Percentiles rank a stretch among this genome's conserved stretches.
Evolutionary conservation across 1,140 invertebrate species (phyloP).

Genomic region (Dreissena rostriformis): DNA sequence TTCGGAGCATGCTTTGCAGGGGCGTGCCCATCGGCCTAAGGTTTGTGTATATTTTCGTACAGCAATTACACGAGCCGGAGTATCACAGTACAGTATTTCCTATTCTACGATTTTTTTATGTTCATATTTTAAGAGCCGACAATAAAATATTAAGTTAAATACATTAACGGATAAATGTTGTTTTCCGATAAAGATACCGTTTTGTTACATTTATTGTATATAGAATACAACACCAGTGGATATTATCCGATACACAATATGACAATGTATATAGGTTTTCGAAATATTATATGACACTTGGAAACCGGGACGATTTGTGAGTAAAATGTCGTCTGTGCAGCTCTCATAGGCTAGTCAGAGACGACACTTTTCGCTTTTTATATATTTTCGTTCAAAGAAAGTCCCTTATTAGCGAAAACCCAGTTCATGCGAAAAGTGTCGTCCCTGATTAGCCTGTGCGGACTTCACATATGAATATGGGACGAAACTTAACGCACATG

Average conservation of each 20-base stretch:
- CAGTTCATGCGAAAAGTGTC: too few relatives aligned
- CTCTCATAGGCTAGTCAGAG: too few relatives aligned
- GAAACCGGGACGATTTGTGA: neutral
- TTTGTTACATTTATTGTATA: too few relatives aligned
- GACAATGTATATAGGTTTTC: neutral
- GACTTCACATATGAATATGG: too few relatives aligned
- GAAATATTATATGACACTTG: neutral
- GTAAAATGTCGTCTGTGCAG: too few relatives aligned
- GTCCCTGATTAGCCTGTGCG: too few relatives aligned
- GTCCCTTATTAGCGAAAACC: too few relatives aligned
- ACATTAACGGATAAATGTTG: neutral
- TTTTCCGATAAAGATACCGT: neutral
- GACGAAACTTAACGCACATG: too few relatives aligned
- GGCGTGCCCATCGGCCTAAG: slow-evolving; percentile 10
- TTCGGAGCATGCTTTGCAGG: neutral
- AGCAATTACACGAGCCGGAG: neutral
- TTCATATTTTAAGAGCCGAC: neutral
- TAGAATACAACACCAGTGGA: neutral
- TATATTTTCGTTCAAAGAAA: too few relatives aligned
- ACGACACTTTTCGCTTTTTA: too few relatives aligned
- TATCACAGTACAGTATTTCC: too few relatives aligned
- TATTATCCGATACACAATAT: neutral
- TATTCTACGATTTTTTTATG: neutral
- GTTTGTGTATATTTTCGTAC: neutral
- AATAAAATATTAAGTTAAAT: neutral